Base-by-base conservation (phyloP, 2,797 vertebrate genomes). In the Pteronotus mesoamericanus region DNA sequence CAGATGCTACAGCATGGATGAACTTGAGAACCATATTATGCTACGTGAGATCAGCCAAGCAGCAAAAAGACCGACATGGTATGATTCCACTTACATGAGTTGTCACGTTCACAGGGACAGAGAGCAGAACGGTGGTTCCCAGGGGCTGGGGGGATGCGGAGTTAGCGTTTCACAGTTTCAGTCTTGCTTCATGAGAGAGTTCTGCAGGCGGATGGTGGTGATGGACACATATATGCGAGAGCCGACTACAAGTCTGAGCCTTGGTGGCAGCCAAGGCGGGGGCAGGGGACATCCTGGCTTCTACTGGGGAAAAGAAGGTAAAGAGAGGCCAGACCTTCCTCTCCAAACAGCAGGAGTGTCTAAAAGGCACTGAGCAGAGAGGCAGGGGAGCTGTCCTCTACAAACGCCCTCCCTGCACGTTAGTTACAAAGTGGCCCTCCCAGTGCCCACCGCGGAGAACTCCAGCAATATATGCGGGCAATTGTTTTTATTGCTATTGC, bases 401-500 rank as follows among this genome's bases (percentile, higher is more conserved):
- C 37, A 32, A n/a, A 71, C 5, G 3, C 3, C 4, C 8, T 5
- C 19, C 69, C 24, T 0, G 4, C 6, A 0, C 0, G 39, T 1
- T 71, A 14, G 18, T 37, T 51, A 4, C 4, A 19, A 39, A 77
- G 82, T 19, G 21, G 59, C 86, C 71, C 3, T 42, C n/a, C 10
- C 59, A 0, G 6, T 3, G 9, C 8, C 21, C 1, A 0, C 7
- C 46, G 1, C 0, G 0, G 21, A 91, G 92, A 78, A 37, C n/a
- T 2, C n/a, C 39, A 24, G 37, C 72, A 80, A 83, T 48, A 66
- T 29, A 71, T 39, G 92, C 34, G 79, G 51, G 85, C 82, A 61
- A 79, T 95, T 94, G 95, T 59, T 91, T 97, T 95, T 91, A 96
- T 77, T 75, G 88, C 68, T 71, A 86, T n/a, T 89, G 79, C 83